Percentiles rank a stretch among this genome's conserved stretches.
phyloP scores from a whole-genome alignment of 2,888 invertebrate genomes.

The Quadroppia sp. region DNA sequence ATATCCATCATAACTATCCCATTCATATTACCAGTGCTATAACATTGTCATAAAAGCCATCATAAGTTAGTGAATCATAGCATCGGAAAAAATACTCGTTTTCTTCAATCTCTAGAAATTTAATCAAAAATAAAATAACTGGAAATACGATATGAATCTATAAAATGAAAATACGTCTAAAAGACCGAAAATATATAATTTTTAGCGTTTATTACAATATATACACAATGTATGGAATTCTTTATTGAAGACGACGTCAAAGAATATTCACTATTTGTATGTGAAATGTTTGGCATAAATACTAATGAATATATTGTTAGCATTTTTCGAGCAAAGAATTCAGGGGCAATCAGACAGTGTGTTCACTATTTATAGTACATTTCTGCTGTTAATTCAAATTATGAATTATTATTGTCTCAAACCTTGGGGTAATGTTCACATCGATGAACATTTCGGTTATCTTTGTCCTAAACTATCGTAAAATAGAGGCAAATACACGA shows the following conservation, averaged over 20 bases:
- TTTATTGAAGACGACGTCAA: no score
- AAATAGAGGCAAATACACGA: no score
- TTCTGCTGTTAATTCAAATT: no score
- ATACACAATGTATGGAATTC: no score
- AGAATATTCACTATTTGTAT: no score
- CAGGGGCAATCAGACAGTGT: not conserved
- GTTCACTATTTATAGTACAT: no score
- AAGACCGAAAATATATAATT: constrained; percentile 31
- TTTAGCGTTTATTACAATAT: constrained; percentile 24
- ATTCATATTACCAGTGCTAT: constrained; percentile 13
- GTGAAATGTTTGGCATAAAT: not conserved
- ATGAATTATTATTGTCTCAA: no score
- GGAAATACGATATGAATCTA: constrained; percentile 32
- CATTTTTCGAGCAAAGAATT: not conserved
- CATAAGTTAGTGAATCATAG: not conserved
- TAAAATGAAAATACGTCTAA: constrained; percentile 28
- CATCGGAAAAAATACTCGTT: not conserved
- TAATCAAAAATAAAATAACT: constrained; percentile 36
- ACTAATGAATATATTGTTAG: not conserved
- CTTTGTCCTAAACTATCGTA: no score
- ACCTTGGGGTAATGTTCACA: no score
- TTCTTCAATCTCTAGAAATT: not conserved
- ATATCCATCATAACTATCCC: constrained; percentile 6
- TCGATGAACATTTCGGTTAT: no score
- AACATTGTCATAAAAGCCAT: constrained; percentile 12